Evolutionary conservation across 1,140 invertebrate genomes (phyloP), one percentile per base, ranked within the genome.

Genomic region (Aphidius ervi): DNA sequence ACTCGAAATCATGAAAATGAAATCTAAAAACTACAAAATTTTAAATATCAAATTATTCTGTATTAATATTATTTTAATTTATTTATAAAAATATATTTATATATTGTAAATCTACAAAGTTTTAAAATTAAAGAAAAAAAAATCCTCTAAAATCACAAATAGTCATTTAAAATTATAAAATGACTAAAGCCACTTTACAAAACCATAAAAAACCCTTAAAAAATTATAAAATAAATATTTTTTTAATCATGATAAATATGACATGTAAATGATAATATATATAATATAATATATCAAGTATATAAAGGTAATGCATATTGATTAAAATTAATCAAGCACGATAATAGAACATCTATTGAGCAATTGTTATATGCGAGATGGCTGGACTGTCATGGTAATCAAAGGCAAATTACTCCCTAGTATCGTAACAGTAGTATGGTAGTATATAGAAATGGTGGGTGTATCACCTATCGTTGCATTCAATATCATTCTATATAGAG

Each of bases 321-420:
- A 47, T 60, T 43, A 31, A 20, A 60, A 60, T 55, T 55, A 55
- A 60, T 60, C 52, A 60, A 55, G 23, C 52, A 55, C 4, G n/a
- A 42, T 60, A 60, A 55, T 55, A 23, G 57, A 46, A 20, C 39
- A 46, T 31, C 43, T 60, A 46, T 39, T n/a, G 49, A n/a, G 20
- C 39, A 20, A 42, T 60, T 60, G 31, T 60, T 60, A 54, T 43
- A 43, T 16, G 31, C 37, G 50, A 54, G 54, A 45, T 20, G 58
- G 40, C 45, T 37, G 39, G 57, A 58, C 45, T 46, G 46, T 58
- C 54, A 46, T 57, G 42, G 48, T 62, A 56, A 62, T 57, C 60
- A 63, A 58, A 63, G 56, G 56, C 56, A 63, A 56, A 63, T 63
- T 63, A 63, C 56, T 20, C 20, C 39, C 40, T 5, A 39, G 41